Percentiles rank a stretch among this genome's conserved stretches.
Evolutionary conservation across 2,113 vertebrate genomes (phyloP).

Genomic region (Pipra filicauda): DNA sequence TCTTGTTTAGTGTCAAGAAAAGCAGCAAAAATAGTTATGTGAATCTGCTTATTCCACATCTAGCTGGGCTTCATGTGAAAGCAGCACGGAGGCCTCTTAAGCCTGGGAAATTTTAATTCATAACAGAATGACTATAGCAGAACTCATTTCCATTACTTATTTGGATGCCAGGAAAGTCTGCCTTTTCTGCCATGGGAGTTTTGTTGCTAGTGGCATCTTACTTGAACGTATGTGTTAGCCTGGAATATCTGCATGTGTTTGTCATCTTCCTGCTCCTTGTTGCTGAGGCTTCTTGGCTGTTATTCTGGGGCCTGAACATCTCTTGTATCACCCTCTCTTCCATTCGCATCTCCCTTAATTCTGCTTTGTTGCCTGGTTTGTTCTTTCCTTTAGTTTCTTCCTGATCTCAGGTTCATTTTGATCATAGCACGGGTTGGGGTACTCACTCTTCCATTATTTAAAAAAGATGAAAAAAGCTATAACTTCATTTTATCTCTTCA

Average conservation of each 20-base stretch:
- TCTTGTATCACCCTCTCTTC: neutral
- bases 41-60: neutral
- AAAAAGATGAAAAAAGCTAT: neutral
- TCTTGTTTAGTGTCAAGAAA: neutral
- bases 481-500: neutral
- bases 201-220: neutral
- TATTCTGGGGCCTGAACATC: neutral
- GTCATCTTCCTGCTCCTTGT: neutral
- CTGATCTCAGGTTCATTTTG: neutral
- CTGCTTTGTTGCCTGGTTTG: neutral
- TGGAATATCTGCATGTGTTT: neutral
- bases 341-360: neutral
- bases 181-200: neutral
- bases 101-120: neutral
- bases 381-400: neutral
- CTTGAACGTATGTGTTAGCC: neutral
- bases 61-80: neutral
- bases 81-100: neutral
- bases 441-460: neutral
- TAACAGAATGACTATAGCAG: neutral
- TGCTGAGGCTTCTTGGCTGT: neutral
- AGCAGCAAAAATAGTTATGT: neutral
- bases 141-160: neutral
- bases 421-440: neutral
- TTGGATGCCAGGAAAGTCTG: neutral